These are phyloP conservation scores for Patella depressa DNA, from an alignment of 2,888 invertebrate species.

Conservation along the genomic window DNA sequence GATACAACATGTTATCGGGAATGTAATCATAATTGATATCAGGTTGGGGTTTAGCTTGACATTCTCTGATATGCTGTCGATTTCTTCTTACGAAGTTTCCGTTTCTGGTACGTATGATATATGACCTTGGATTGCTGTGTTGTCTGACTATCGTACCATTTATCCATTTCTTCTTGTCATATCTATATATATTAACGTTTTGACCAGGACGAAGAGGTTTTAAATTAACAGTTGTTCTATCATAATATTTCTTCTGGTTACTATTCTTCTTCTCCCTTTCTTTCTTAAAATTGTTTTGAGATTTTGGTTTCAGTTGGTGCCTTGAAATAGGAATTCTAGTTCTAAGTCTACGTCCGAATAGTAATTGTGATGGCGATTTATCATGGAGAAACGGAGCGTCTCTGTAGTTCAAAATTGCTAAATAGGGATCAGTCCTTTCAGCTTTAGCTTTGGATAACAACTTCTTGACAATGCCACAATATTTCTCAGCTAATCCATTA, in stretches of 20 bases:
- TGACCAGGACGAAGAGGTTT: neutral
- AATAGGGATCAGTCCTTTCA: neutral
- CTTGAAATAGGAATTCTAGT: constrained; percentile 3
- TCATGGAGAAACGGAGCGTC: neutral
- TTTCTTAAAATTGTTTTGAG: neutral
- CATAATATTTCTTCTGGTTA: constrained; percentile 5
- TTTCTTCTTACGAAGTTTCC: neutral
- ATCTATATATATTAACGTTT: neutral
- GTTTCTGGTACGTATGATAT: neutral
- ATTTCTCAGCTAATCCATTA: constrained; percentile 11
- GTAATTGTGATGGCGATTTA: neutral
- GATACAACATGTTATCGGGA: neutral
- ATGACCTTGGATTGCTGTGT: neutral
- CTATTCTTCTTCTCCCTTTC: neutral
- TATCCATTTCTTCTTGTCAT: neutral
- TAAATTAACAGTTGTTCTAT: neutral
- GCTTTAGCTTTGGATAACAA: neutral
- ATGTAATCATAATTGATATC: neutral
- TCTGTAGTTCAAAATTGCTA: constrained; percentile 7
- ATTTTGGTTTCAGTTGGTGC: constrained; percentile 8
- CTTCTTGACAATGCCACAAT: constrained; percentile 11
- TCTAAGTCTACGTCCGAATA: constrained; percentile 6
- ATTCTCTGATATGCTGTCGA: neutral
- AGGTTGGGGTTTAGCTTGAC: neutral
- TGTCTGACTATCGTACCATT: neutral